Evolutionary conservation across 2,888 invertebrate genomes (phyloP).

Genomic region (Apamea epomidion): DNA sequence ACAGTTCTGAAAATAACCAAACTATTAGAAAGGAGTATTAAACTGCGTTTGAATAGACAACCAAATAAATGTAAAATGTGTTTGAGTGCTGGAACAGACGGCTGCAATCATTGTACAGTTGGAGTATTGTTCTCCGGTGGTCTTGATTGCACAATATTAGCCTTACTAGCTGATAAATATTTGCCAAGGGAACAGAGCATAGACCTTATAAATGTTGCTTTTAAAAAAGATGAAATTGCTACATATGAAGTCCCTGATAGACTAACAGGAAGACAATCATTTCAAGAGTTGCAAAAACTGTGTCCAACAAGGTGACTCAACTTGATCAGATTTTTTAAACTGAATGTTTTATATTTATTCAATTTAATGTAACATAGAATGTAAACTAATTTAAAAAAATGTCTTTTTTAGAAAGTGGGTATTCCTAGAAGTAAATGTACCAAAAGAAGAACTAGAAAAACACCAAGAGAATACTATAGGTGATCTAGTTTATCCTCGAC

Average conservation of each 20-base stretch:
- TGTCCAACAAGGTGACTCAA: conserved; percentile 90
- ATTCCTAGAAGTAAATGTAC: conserved; percentile 95
- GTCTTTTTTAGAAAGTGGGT: conserved; percentile 93
- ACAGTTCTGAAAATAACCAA: conserved; percentile 86
- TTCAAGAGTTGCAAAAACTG: conserved; percentile 92
- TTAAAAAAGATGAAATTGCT: conserved; percentile 89
- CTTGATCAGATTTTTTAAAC: not conserved
- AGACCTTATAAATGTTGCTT: conserved; percentile 98
- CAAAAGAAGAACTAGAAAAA: conserved; percentile 91
- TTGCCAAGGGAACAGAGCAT: conserved; percentile 92
- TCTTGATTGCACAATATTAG: conserved; percentile 98
- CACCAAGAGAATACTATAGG: conserved; percentile 91
- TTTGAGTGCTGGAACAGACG: conserved; percentile 71
- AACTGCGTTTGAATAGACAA: conserved; percentile 90
- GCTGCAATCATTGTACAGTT: conserved; percentile 92
- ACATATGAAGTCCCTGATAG: conserved; percentile 95
- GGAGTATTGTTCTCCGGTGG: conserved; percentile 98
- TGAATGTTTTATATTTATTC: not conserved
- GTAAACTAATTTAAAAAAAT: not conserved
- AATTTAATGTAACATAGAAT: not conserved
- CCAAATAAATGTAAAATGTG: conserved; percentile 92
- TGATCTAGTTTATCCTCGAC: conserved; percentile 95
- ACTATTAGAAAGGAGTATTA: conserved; percentile 91
- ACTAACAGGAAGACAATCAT: conserved; percentile 93
- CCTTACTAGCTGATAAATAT: conserved; percentile 94